These are phyloP conservation scores for Entomobrya proxima DNA, from an alignment of 2,888 invertebrate genomes.

Conservation along the genomic window DNA sequence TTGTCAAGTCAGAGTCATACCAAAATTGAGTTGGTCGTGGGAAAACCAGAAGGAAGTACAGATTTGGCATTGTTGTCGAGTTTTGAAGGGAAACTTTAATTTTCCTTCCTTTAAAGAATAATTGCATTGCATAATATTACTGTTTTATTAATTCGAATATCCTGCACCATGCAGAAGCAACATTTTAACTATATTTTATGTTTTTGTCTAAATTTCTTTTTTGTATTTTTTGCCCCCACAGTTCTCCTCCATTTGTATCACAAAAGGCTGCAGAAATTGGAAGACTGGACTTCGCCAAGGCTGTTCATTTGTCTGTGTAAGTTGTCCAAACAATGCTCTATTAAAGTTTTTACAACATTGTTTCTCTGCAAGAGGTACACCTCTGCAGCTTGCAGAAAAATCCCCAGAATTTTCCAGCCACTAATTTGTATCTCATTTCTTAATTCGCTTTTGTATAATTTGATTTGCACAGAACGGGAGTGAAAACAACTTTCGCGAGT, in stretches of 20 bases:
- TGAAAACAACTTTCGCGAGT: conserved; percentile 71
- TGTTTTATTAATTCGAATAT: no score
- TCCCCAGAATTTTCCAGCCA: no score
- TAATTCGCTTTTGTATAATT: not conserved
- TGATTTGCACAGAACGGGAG: conserved; percentile 66
- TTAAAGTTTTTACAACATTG: no score
- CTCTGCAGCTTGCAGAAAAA: no score
- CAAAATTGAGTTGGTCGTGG: conserved; percentile 29
- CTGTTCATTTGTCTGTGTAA: conserved; percentile 72
- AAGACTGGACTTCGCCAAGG: conserved; percentile 72
- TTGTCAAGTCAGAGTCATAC: not conserved
- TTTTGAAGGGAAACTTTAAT: not conserved
- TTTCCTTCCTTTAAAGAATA: no score
- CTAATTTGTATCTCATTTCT: not conserved
- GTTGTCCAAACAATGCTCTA: no score
- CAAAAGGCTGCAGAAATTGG: conserved; percentile 73
- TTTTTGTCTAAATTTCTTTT: conserved; percentile 8
- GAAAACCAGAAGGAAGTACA: conserved; percentile 22
- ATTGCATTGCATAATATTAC: no score
- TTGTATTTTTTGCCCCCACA: conserved; percentile 58
- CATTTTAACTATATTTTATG: no score
- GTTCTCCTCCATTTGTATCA: conserved; percentile 71
- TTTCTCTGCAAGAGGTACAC: no score
- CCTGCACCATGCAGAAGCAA: no score
- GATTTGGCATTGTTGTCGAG: conserved; percentile 7